phyloP scores from a whole-genome alignment of 1,140 invertebrate genomes.

The Temnothorax longispinosus region DNA sequence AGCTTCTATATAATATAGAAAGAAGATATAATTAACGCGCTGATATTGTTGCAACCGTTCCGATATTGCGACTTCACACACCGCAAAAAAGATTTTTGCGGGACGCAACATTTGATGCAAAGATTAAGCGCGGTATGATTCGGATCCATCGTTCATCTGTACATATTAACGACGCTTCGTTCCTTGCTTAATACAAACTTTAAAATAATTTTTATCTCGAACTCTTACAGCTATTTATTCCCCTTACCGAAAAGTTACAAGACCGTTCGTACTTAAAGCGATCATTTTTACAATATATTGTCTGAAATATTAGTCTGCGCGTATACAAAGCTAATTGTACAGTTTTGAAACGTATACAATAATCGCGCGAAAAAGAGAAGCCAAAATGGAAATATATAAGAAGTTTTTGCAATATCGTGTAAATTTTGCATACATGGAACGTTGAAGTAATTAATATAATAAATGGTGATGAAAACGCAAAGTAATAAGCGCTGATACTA shows the following conservation, averaged over 20 bases:
- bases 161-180: slow-evolving; percentile 34
- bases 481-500: background rate
- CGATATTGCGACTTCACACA: background rate
- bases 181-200: slow-evolving; percentile 43
- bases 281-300: slow-evolving; percentile 38
- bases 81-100: background rate
- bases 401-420: background rate
- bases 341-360: slow-evolving; percentile 19
- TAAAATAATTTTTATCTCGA: slow-evolving; percentile 37
- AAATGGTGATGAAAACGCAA: background rate
- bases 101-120: background rate
- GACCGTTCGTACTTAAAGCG: slow-evolving; percentile 33
- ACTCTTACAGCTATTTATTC: slow-evolving; percentile 34
- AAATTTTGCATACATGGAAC: background rate
- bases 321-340: slow-evolving; percentile 32
- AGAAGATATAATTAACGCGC: background rate
- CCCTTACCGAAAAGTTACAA: slow-evolving; percentile 29
- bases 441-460: background rate
- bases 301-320: slow-evolving; percentile 39
- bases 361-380: background rate
- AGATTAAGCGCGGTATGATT: slow-evolving; percentile 10
- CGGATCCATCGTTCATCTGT: slow-evolving; percentile 4
- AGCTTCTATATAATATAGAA: background rate
- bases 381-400: background rate
- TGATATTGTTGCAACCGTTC: slow-evolving; percentile 29